A percentile compares a stretch with the other conserved stretches of the same genome.
Evolutionary conservation across 2,888 invertebrate genomes (phyloP).

Genomic region (Formica aserva): DNA sequence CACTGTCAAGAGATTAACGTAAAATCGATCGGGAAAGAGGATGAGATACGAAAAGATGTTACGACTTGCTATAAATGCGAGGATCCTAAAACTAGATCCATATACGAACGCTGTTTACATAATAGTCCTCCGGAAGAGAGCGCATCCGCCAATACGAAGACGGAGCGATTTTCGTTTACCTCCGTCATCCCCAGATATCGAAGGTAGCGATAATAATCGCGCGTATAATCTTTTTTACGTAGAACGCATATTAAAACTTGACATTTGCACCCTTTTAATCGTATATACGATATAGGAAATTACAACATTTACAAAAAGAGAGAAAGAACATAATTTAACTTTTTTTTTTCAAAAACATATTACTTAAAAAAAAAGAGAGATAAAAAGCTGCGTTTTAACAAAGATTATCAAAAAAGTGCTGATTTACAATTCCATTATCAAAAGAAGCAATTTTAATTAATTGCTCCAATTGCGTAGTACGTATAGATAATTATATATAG

Average conservation of each 20-base stretch:
- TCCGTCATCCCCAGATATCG: constrained; percentile 50
- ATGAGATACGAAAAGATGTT: constrained; percentile 69
- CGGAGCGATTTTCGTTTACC: not conserved
- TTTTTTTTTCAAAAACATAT: too few relatives aligned
- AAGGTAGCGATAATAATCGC: constrained; percentile 38
- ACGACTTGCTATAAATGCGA: constrained; percentile 87
- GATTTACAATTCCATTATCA: not conserved
- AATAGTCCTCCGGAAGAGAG: constrained; percentile 75
- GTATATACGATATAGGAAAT: not conserved
- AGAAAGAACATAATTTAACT: not conserved
- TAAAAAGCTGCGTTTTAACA: not conserved
- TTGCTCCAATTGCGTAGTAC: not conserved
- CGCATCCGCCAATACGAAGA: constrained; percentile 33
- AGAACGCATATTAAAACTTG: not conserved
- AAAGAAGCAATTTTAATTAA: not conserved
- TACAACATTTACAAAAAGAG: not conserved
- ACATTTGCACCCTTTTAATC: not conserved
- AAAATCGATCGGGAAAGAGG: not conserved
- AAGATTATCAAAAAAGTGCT: not conserved
- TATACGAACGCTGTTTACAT: constrained; percentile 88
- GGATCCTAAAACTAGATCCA: constrained; percentile 86
- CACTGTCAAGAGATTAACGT: constrained; percentile 75
- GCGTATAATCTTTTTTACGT: not conserved
- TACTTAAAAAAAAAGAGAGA: not conserved
- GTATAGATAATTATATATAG: not conserved